phyloP scores from a whole-genome alignment of 2,113 vertebrate genomes.

The Pluvialis apricaria region DNA sequence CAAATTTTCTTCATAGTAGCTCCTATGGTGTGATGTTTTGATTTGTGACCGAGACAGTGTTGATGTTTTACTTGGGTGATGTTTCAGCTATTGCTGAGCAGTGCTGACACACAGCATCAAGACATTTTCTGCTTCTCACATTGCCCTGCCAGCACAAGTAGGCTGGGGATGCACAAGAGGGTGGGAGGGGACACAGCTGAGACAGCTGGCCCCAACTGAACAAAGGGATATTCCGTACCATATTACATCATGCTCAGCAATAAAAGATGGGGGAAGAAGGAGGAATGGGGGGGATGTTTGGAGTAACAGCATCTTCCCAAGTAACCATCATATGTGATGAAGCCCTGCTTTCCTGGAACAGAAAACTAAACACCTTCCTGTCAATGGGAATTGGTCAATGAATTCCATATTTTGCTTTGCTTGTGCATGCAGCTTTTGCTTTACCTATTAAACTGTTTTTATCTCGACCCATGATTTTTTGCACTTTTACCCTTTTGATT shows the following conservation, averaged over 20 bases:
- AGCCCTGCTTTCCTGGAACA: not conserved
- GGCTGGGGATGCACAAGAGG: not conserved
- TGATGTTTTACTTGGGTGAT: not conserved
- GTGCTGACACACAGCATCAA: not conserved
- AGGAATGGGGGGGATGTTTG: not conserved
- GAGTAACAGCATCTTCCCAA: not conserved
- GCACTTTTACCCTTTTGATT: not conserved
- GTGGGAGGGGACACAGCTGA: not conserved
- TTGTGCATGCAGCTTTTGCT: not conserved
- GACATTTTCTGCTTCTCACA: not conserved
- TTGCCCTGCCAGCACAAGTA: rapidly evolving
- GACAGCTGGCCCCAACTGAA: not conserved
- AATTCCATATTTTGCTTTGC: not conserved
- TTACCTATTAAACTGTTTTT: not conserved
- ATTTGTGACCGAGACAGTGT: not conserved
- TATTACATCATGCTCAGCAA: not conserved
- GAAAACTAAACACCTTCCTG: not conserved
- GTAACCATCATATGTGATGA: rapidly evolving
- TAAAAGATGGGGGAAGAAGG: not conserved
- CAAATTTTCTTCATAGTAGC: not conserved
- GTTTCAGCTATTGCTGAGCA: not conserved
- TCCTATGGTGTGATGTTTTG: not conserved
- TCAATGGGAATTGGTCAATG: not conserved
- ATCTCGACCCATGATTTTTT: not conserved
- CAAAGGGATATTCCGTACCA: too few relatives aligned